A percentile compares a stretch with the other conserved stretches of the same genome.
These are phyloP conservation scores for Paramormyrops kingsleyae DNA, from an alignment of 2,113 vertebrate species.

Conservation along the genomic window DNA sequence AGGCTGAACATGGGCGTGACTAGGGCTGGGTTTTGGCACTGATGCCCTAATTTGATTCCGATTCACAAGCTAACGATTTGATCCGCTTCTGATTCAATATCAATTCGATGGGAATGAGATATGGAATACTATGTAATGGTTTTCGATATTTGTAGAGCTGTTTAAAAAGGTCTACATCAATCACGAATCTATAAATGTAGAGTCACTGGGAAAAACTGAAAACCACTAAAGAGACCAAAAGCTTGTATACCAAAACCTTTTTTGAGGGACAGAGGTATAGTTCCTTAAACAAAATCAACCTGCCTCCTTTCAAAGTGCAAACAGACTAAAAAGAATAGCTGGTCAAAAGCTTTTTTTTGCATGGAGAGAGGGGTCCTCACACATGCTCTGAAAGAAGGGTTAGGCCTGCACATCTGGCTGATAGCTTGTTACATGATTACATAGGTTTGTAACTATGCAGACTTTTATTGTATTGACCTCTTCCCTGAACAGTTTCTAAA, in stretches of 20 bases:
- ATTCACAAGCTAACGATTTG: background rate
- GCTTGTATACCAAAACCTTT: background rate
- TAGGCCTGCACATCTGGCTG: background rate
- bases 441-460: background rate
- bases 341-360: background rate
- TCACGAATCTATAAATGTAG: background rate
- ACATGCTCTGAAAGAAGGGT: background rate
- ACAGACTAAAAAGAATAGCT: background rate
- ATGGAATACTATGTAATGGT: background rate
- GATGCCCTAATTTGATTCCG: background rate
- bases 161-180: background rate
- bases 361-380: background rate
- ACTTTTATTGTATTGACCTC: background rate
- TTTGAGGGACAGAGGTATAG: background rate
- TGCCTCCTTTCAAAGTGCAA: background rate
- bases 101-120: background rate
- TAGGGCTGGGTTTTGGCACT: background rate
- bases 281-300: background rate
- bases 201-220: background rate
- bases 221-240: background rate
- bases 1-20: slow-evolving; percentile 31
- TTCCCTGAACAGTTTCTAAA: background rate
- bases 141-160: background rate
- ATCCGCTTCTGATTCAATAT: background rate
- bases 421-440: background rate